Evolutionary conservation across 2,797 vertebrate species (phyloP).

Genomic region (Avahi laniger): DNA sequence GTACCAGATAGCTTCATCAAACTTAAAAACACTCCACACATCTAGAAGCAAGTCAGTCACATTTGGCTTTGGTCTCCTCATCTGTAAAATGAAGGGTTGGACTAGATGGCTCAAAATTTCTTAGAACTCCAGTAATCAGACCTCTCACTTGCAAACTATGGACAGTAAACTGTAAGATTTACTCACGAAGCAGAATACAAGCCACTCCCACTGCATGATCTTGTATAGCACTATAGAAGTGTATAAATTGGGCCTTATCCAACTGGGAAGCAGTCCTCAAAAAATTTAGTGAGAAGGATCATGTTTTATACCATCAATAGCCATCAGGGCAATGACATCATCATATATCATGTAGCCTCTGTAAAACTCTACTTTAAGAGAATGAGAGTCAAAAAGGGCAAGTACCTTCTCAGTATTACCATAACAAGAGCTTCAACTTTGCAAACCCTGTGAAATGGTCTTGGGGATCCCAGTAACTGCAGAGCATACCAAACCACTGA

Average conservation of each 20-base stretch:
- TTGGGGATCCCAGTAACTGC: neutral
- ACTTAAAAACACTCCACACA: constrained; percentile 16
- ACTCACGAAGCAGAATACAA: neutral
- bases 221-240: neutral
- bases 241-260: neutral
- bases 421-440: neutral
- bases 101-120: neutral
- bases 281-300: neutral
- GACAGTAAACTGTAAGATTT: neutral
- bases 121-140: neutral
- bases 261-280: neutral
- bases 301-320: neutral
- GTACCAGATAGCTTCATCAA: neutral
- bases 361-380: neutral
- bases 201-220: neutral
- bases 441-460: neutral
- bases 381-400: neutral
- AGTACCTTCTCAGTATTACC: neutral
- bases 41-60: neutral
- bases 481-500: neutral
- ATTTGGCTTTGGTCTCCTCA: neutral
- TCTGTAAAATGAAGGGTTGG: neutral
- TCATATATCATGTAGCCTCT: neutral
- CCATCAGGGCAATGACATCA: neutral
- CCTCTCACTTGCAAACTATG: neutral